Conservation (phyloP, 2,888 invertebrate genomes). For the Spilarctia lutea region DNA sequence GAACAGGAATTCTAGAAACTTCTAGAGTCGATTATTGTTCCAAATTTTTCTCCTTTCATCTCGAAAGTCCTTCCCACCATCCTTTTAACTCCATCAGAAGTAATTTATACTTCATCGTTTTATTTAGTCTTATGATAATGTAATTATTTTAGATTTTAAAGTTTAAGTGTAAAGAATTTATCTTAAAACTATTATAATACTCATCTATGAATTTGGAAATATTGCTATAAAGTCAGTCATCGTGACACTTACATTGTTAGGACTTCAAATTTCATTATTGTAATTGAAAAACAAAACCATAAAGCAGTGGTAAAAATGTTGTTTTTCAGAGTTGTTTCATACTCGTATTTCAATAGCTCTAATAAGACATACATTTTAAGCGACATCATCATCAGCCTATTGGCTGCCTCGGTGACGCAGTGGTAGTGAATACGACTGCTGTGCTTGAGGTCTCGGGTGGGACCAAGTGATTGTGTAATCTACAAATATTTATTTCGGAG, state of each 20-base stretch:
- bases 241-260: constrained; percentile 10
- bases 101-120: constrained; percentile 58
- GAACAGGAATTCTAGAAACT: constrained; percentile 35
- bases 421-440: too few relatives aligned
- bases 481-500: too few relatives aligned
- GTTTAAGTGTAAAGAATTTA: constrained; percentile 56
- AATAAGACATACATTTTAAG: background rate
- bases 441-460: too few relatives aligned
- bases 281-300: background rate
- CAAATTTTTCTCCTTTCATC: constrained; percentile 45
- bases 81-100: constrained; percentile 48
- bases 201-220: constrained; percentile 42
- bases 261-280: background rate
- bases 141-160: constrained; percentile 54
- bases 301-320: background rate
- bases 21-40: constrained; percentile 40
- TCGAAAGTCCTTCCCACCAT: constrained; percentile 57
- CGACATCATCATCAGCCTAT: too few relatives aligned
- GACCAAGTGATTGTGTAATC: too few relatives aligned
- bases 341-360: background rate
- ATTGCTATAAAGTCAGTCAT: constrained; percentile 22
- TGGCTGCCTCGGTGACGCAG: too few relatives aligned
- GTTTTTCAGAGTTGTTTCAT: background rate
- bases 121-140: constrained; percentile 52
- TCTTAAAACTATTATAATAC: constrained; percentile 48